These are phyloP conservation scores for Vulpes vulpes DNA, from an alignment of 2,113 vertebrate species.

Conservation along the genomic window DNA sequence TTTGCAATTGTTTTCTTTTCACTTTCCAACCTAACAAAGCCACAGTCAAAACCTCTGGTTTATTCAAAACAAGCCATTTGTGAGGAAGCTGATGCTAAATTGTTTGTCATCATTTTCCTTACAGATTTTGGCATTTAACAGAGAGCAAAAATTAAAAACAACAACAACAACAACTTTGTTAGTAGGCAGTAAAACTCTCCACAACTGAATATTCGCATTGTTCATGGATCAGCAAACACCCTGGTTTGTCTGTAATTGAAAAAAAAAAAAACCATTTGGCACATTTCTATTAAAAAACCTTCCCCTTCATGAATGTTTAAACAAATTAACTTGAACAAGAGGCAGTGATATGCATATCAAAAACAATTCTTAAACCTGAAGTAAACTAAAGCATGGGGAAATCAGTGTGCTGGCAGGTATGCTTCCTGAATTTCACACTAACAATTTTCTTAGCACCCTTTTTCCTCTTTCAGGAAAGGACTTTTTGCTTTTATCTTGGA, in stretches of 20 bases:
- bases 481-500: conserved; percentile 39
- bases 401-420: conserved; percentile 36
- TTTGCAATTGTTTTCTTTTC: background rate
- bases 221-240: conserved; percentile 68
- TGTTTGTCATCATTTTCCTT: background rate
- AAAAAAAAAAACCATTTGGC: conserved; percentile 68
- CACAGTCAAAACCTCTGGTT: background rate
- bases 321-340: conserved; percentile 80
- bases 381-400: conserved; percentile 67
- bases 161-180: conserved; percentile 4
- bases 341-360: conserved; percentile 73
- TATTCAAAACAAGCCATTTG: conserved; percentile 40
- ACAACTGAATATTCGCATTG: conserved; percentile 69
- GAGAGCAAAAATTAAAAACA: background rate
- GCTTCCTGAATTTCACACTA: conserved; percentile 68
- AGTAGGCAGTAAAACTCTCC: conserved; percentile 65
- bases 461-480: background rate
- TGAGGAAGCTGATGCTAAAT: conserved; percentile 34
- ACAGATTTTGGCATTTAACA: conserved; percentile 59
- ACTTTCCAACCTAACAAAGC: background rate
- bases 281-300: conserved; percentile 80
- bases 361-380: conserved; percentile 79
- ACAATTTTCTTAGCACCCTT: background rate
- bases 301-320: conserved; percentile 79
- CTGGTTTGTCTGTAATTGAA: conserved; percentile 75